Percentiles rank a stretch among this genome's conserved stretches.
Evolutionary conservation across 2,113 vertebrate species (phyloP).

Genomic region (Danionella cerebrum): DNA sequence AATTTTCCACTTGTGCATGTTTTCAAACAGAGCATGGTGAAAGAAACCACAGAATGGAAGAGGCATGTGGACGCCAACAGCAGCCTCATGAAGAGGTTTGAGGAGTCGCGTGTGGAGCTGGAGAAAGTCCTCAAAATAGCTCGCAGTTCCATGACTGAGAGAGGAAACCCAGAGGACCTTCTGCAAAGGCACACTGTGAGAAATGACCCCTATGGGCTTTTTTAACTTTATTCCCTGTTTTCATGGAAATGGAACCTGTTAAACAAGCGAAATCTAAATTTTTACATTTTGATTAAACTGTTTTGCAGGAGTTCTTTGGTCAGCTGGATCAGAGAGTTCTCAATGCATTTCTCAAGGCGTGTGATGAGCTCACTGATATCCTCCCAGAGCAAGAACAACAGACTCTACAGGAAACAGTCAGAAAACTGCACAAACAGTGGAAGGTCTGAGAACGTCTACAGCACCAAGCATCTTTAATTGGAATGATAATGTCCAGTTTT

Average conservation of each 20-base stretch:
- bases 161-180: conserved; percentile 85
- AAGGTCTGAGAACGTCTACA: conserved; percentile 70
- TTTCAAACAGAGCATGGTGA: conserved; percentile 71
- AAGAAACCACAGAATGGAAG: conserved; percentile 87
- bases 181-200: conserved; percentile 85
- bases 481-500: no score
- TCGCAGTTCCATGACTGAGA: conserved; percentile 77
- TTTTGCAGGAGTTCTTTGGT: conserved; percentile 84
- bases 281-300: no score
- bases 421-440: conserved; percentile 93
- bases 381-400: conserved; percentile 91
- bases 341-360: conserved; percentile 91
- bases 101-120: conserved; percentile 87
- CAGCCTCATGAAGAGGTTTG: conserved; percentile 91
- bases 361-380: conserved; percentile 94
- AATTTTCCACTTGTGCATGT: not conserved
- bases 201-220: no score
- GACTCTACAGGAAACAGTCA: conserved; percentile 86
- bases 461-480: no score
- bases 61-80: conserved; percentile 87
- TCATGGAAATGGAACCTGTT: not conserved
- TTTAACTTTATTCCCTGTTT: not conserved
- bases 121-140: conserved; percentile 85
- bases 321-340: conserved; percentile 88
- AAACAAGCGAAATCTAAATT: no score